phyloP scores from a whole-genome alignment of 2,888 invertebrate species.

The Asteroscopus sphinx region DNA sequence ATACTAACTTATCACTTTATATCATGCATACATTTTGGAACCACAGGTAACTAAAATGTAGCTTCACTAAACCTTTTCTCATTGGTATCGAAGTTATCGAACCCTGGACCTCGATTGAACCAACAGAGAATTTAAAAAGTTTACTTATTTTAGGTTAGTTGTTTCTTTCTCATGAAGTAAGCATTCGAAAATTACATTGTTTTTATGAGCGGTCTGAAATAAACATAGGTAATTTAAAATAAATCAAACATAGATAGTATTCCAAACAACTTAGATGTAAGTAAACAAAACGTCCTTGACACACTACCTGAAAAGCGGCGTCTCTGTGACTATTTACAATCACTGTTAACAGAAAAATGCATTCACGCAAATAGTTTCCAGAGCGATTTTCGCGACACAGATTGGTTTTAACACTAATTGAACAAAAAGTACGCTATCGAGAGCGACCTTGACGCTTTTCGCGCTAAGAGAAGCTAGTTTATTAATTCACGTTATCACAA shows the following conservation, averaged over 20 bases:
- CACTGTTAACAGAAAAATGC: conserved; percentile 51
- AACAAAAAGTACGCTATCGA: conserved; percentile 26
- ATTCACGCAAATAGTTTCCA: conserved; percentile 38
- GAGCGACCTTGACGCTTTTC: conserved; percentile 41
- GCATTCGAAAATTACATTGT: no score
- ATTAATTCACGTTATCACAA: conserved; percentile 46
- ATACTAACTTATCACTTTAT: no score
- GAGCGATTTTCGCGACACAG: conserved; percentile 35
- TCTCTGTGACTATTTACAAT: conserved; percentile 49
- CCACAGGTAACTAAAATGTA: no score
- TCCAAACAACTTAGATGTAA: conserved; percentile 17
- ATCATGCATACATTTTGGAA: no score
- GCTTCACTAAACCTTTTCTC: no score
- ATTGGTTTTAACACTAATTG: conserved; percentile 35
- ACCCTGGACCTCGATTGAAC: no score
- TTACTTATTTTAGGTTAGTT: no score
- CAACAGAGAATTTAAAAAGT: no score
- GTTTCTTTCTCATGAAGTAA: no score
- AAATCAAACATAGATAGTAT: conserved; percentile 9
- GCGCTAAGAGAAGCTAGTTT: conserved; percentile 39
- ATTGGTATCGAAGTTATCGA: background rate
- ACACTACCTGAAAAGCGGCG: conserved; percentile 60
- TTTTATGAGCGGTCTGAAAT: no score
- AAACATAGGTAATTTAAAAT: background rate
- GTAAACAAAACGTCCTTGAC: conserved; percentile 56